Evolutionary conservation across 2,888 invertebrate species (phyloP), one percentile per base, ranked within the genome.

Genomic region (Polia nebulosa): DNA sequence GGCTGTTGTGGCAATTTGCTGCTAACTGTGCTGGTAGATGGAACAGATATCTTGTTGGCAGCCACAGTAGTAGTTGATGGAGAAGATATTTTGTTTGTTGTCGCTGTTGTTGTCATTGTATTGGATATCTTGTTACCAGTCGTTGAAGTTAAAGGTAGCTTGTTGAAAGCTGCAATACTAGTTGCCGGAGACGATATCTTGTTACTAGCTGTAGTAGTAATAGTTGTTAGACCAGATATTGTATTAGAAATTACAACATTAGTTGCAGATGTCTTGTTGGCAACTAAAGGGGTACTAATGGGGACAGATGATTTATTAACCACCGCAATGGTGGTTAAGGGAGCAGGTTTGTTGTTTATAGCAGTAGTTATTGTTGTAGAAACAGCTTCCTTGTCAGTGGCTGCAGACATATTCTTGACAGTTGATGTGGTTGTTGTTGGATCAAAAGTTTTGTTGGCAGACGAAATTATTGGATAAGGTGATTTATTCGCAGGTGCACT

Each of bases 401-500:
- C 49, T 52, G 22, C 20, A 17, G 36, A 36, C 11, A 29, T 41
- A 8, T 61, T 78, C n/a, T 49, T 66, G n/a, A 2, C 11, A 58
- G 34, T 49, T 22, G 57, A 47, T 17, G 22, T 45, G n/a, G 45
- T 49, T 57, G 44, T n/a, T 34, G 36, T 53, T 9, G 36, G 9
- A 39, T 36, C 47, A 52, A 25, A 22, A 4, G 25, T 47, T 56
- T 77, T 71, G 3, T 17, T 51, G 20, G 27, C 20, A 51, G 58
- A 49, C 9, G 59, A 25, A 60, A 22, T 27, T 11, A 25, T 39
- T 20, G 44, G 32, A 1, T 32, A 11, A 53, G 49, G n/a, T 27
- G 45, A 17, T 39, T 72, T 76, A n/a, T 22, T 66, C 22, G 11
- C 27, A 29, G 29, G 15, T 0, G 22, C 36, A 20, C 17, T 76